Evolutionary conservation across 2,113 vertebrate genomes (phyloP).

Genomic region (Pygoscelis adeliae): DNA sequence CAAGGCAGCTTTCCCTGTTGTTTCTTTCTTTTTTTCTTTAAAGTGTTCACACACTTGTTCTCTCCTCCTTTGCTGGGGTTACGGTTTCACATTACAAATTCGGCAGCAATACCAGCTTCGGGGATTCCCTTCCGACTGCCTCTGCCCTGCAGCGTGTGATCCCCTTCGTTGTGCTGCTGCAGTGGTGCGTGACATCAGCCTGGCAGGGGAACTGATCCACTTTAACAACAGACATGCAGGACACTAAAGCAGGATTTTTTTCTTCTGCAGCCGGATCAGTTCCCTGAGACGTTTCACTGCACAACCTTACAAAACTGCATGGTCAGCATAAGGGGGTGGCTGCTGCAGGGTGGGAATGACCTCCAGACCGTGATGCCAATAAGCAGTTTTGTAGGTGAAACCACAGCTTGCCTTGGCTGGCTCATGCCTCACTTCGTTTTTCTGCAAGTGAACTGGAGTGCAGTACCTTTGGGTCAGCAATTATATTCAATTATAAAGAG

Average conservation of each 20-base stretch:
- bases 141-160: not conserved
- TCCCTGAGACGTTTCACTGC: not conserved
- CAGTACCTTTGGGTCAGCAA: not conserved
- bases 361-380: accelerated
- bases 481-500: not conserved
- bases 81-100: not conserved
- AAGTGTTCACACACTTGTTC: not conserved
- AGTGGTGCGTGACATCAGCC: not conserved
- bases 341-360: not conserved
- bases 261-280: not conserved
- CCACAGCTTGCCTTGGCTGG: not conserved
- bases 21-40: too few relatives aligned
- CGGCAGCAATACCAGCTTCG: not conserved
- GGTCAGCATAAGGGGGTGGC: not conserved
- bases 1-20: not conserved
- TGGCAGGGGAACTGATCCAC: not conserved
- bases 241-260: not conserved
- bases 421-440: not conserved
- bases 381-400: not conserved
- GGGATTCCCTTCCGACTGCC: not conserved
- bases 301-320: not conserved
- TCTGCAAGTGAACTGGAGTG: not conserved
- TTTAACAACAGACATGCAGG: not conserved
- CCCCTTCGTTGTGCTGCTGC: not conserved
- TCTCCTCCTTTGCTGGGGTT: not conserved